phyloP scores from a whole-genome alignment of 2,888 invertebrate genomes.

The Sinotaia quadrata region DNA sequence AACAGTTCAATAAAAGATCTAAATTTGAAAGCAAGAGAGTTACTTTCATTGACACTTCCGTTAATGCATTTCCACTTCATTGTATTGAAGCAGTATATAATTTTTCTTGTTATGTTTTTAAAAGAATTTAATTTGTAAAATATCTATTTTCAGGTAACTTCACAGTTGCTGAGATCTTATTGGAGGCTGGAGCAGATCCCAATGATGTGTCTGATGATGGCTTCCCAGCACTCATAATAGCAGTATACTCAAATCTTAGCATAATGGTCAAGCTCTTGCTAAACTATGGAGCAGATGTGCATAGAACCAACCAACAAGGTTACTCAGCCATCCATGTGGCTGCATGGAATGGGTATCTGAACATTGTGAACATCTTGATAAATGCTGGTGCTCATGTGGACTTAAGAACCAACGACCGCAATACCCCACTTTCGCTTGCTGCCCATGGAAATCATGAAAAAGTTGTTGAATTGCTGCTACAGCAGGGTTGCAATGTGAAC shows the following conservation, averaged over 20 bases:
- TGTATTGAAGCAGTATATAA: not conserved
- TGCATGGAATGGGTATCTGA: conserved; percentile 60
- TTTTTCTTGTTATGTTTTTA: not conserved
- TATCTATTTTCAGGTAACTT: conserved; percentile 44
- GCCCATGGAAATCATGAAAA: conserved; percentile 34
- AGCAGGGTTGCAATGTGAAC: conserved; percentile 59
- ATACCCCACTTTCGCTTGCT: conserved; percentile 63
- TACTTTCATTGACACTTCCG: too few species aligned
- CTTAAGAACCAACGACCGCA: conserved; percentile 51
- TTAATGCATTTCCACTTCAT: too few species aligned
- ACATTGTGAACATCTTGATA: conserved; percentile 48
- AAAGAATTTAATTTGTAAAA: not conserved
- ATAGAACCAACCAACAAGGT: conserved; percentile 43
- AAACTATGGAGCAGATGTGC: conserved; percentile 48
- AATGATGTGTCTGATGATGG: conserved; percentile 41
- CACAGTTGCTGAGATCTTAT: conserved; percentile 43
- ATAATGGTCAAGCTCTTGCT: conserved; percentile 48
- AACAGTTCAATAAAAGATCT: too few species aligned
- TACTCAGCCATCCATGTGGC: conserved; percentile 64
- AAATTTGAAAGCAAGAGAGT: too few species aligned
- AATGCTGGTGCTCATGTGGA: conserved; percentile 51
- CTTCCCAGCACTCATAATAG: conserved; percentile 52
- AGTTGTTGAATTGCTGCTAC: conserved; percentile 51
- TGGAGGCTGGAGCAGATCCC: conserved; percentile 54
- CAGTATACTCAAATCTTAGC: conserved; percentile 51